Conservation (phyloP, 2,888 invertebrate species). For the Pristionchus arcanus region DNA sequence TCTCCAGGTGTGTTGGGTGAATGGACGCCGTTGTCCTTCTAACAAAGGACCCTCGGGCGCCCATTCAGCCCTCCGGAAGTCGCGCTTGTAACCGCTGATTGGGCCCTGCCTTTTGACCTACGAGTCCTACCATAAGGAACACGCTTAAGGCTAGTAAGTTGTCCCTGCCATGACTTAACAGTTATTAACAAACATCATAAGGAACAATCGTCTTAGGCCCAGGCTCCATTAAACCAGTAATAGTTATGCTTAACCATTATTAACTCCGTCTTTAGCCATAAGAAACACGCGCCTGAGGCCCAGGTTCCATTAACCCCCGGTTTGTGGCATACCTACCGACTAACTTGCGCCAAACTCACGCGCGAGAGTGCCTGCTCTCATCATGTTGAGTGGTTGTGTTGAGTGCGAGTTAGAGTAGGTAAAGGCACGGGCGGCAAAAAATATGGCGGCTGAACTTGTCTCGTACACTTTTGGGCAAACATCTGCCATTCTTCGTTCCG, state of each 20-base stretch:
- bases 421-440: not conserved
- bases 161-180: too few species aligned
- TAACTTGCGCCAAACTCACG: not conserved
- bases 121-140: not conserved
- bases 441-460: not conserved
- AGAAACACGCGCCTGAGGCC: not conserved
- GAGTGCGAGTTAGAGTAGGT: not conserved
- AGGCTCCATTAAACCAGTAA: not conserved
- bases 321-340: not conserved
- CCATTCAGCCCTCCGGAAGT: constrained; percentile 10
- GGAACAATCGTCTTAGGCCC: not conserved
- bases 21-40: not conserved
- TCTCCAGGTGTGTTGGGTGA: not conserved
- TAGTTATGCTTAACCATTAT: too few species aligned
- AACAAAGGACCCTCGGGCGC: not conserved
- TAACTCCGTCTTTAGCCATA: too few species aligned
- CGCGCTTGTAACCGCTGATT: not conserved
- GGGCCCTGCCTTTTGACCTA: not conserved
- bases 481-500: not conserved
- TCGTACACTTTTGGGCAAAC: not conserved
- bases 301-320: not conserved
- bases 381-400: constrained; percentile 21
- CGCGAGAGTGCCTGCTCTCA: constrained; percentile 3
- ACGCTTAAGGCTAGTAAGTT: too few species aligned
- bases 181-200: too few species aligned